These are phyloP conservation scores for Loxodonta africana DNA, from an alignment of 2,113 vertebrate species.

Conservation along the genomic window DNA sequence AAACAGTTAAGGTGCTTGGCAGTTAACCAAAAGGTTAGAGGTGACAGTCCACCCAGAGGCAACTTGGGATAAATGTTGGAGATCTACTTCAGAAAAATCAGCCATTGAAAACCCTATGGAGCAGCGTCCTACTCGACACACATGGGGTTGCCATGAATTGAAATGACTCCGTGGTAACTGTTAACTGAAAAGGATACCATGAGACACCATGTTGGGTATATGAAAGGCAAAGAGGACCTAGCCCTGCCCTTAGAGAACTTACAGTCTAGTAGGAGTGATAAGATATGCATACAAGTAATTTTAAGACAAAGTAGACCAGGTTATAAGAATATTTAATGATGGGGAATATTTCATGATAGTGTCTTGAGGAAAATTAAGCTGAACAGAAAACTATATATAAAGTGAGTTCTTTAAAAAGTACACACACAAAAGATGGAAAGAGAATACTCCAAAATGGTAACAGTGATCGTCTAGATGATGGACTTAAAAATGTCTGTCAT, in stretches of 20 bases:
- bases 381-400: neutral
- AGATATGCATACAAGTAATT: neutral
- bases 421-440: neutral
- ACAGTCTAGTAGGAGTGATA: neutral
- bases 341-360: conserved; percentile 43
- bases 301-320: neutral
- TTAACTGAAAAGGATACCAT: neutral
- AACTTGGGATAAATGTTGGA: too few species aligned
- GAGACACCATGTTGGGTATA: too few species aligned
- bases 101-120: neutral
- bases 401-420: conserved; percentile 37
- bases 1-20: neutral
- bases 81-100: neutral
- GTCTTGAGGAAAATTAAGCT: conserved; percentile 53
- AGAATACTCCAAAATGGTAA: neutral
- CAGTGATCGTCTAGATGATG: neutral
- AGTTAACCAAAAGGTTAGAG: neutral
- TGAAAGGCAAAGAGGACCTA: conserved; percentile 6
- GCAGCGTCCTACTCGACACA: neutral
- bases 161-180: neutral
- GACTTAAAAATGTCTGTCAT: conserved; percentile 21
- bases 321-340: conserved; percentile 11
- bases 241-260: neutral
- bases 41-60: neutral
- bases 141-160: neutral